A percentile compares a stretch with the other conserved stretches of the same genome.
Conservation (phyloP, 2,888 invertebrate species). For the Lacanobia wlatinum region DNA sequence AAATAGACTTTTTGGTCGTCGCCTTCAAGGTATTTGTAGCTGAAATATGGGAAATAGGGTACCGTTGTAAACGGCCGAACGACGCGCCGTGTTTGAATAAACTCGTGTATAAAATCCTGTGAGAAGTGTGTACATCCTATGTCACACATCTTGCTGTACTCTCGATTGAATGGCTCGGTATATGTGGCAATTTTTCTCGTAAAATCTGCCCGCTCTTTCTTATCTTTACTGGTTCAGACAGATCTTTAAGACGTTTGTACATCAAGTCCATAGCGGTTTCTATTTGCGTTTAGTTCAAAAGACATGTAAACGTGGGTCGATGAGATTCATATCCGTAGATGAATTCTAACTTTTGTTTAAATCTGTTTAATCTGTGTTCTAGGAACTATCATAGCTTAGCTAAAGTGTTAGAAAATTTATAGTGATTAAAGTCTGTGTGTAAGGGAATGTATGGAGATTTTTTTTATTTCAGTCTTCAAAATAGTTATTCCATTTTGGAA, state of each 20-base stretch:
- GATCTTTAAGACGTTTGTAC: slow-evolving; percentile 12
- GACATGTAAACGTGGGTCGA: neutral
- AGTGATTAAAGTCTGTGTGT: slow-evolving; percentile 9
- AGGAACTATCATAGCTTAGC: neutral
- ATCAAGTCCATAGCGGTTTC: slow-evolving; percentile 8
- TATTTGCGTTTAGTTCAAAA: slow-evolving; percentile 19
- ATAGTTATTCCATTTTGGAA: neutral
- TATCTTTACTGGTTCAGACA: slow-evolving; percentile 28
- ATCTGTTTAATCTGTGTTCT: slow-evolving; percentile 9
- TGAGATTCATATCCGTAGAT: slow-evolving; percentile 14
- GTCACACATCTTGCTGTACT: slow-evolving; percentile 8
- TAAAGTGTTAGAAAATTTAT: neutral
- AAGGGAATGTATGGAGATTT: neutral
- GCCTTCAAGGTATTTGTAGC: slow-evolving; percentile 67
- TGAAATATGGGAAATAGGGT: slow-evolving; percentile 67
- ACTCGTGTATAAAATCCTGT: slow-evolving; percentile 39
- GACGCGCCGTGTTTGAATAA: slow-evolving; percentile 49
- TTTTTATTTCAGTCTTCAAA: neutral
- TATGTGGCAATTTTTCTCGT: slow-evolving; percentile 15
- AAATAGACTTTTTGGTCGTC: slow-evolving; percentile 75
- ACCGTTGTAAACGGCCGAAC: slow-evolving; percentile 56
- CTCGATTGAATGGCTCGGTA: slow-evolving; percentile 31
- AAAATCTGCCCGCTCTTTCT: slow-evolving; percentile 20
- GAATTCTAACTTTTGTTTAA: slow-evolving; percentile 44
- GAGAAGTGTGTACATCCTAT: slow-evolving; percentile 16